phyloP scores from a whole-genome alignment of 2,113 vertebrate species.

The Oenanthe oenanthe region DNA sequence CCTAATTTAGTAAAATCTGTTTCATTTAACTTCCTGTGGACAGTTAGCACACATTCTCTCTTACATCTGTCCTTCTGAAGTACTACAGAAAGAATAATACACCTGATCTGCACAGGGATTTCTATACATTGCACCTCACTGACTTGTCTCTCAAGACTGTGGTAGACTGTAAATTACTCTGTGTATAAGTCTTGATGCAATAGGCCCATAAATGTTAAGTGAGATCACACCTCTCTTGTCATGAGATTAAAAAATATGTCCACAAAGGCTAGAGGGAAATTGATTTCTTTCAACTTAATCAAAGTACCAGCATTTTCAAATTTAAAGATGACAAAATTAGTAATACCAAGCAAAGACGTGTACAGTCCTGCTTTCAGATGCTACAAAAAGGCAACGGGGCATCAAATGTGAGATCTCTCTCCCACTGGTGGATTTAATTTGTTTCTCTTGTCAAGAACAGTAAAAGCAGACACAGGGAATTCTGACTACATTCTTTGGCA shows the following conservation, averaged over 20 bases:
- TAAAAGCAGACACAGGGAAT: neutral
- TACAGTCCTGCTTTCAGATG: neutral
- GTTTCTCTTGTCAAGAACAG: neutral
- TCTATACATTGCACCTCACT: neutral
- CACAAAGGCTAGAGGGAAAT: neutral
- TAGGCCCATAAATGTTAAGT: neutral
- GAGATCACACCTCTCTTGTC: neutral
- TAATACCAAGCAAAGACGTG: neutral
- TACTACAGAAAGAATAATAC: neutral
- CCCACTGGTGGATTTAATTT: neutral
- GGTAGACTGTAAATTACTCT: neutral
- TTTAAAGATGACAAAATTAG: neutral
- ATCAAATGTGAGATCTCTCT: neutral
- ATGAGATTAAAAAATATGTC: neutral
- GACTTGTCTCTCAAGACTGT: neutral
- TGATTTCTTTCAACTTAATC: neutral
- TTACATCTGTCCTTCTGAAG: neutral
- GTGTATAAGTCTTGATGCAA: neutral
- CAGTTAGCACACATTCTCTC: neutral
- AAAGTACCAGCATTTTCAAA: neutral
- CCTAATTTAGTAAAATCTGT: neutral
- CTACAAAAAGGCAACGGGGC: neutral
- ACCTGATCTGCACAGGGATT: neutral
- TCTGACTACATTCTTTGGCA: slow-evolving; percentile 23
- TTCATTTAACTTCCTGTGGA: neutral